Evolutionary conservation across 2,888 invertebrate species (phyloP).

Genomic region (Agrotis ipsilon): DNA sequence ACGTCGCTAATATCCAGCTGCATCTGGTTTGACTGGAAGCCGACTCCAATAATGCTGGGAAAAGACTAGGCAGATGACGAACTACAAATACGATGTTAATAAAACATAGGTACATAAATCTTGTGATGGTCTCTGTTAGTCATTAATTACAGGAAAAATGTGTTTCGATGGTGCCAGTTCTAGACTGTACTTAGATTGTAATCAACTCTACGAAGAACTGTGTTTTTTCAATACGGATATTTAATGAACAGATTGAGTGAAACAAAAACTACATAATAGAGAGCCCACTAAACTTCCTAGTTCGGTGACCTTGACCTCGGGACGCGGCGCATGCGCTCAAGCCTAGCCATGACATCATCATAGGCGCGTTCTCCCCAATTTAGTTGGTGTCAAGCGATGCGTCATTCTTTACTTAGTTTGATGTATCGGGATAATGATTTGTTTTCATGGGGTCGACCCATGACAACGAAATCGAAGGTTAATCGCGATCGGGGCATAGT

Average conservation of each 20-base stretch:
- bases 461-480: constrained; percentile 22
- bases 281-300: constrained; percentile 35
- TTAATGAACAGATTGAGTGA: neutral
- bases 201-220: no score
- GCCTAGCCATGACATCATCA: constrained; percentile 52
- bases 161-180: no score
- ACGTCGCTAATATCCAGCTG: no score
- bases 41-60: no score
- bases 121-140: no score
- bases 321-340: constrained; percentile 56
- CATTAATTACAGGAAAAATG: no score
- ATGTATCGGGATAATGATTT: constrained; percentile 42
- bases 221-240: constrained; percentile 31
- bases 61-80: no score
- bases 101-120: no score
- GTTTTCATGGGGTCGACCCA: constrained; percentile 30
- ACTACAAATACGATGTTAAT: no score
- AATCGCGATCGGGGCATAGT: no score
- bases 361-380: constrained; percentile 37
- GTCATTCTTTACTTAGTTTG: constrained; percentile 21
- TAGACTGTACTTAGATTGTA: no score
- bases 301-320: constrained; percentile 51
- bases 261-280: constrained; percentile 39
- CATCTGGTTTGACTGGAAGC: no score
- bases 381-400: constrained; percentile 16